Evolutionary conservation across 2,113 vertebrate genomes (phyloP).

Genomic region (Gorsachius goisagi): DNA sequence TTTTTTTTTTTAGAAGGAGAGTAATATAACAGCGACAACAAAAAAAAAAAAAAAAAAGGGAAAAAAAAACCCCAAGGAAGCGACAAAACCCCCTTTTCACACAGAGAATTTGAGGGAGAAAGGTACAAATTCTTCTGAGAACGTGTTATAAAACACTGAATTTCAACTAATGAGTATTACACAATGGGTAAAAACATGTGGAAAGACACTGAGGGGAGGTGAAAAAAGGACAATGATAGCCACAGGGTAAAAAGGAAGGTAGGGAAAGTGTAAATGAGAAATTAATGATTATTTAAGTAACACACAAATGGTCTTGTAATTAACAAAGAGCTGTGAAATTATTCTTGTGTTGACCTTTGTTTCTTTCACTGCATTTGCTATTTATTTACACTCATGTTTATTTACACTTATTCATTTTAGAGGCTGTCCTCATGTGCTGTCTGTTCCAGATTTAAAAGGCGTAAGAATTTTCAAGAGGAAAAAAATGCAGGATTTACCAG

Average conservation of each 20-base stretch:
- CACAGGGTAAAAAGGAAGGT: conserved; percentile 80
- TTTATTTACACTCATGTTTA: conserved; percentile 82
- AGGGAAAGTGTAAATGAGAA: conserved; percentile 82
- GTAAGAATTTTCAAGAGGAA: not conserved
- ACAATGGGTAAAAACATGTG: conserved; percentile 71
- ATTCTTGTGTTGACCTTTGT: conserved; percentile 83
- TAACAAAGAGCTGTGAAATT: conserved; percentile 84
- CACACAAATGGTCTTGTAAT: conserved; percentile 85
- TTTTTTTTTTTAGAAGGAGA: not conserved
- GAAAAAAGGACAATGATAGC: conserved; percentile 81
- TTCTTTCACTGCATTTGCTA: conserved; percentile 75
- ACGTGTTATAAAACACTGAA: conserved; percentile 60
- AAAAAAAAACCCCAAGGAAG: not conserved
- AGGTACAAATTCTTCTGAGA: conserved; percentile 17
- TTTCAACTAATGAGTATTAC: conserved; percentile 73
- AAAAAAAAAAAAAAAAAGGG: not conserved
- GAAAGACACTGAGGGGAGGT: conserved; percentile 76
- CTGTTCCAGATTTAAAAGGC: not conserved
- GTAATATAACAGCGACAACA: not conserved
- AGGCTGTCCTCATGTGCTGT: conserved; percentile 7
- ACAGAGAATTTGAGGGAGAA: not conserved
- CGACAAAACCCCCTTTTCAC: not conserved
- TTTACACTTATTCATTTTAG: conserved; percentile 74
- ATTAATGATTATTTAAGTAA: conserved; percentile 88
- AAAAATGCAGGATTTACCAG: not conserved